phyloP scores from a whole-genome alignment of 2,113 vertebrate genomes.

The Thinocorus orbignyianus region DNA sequence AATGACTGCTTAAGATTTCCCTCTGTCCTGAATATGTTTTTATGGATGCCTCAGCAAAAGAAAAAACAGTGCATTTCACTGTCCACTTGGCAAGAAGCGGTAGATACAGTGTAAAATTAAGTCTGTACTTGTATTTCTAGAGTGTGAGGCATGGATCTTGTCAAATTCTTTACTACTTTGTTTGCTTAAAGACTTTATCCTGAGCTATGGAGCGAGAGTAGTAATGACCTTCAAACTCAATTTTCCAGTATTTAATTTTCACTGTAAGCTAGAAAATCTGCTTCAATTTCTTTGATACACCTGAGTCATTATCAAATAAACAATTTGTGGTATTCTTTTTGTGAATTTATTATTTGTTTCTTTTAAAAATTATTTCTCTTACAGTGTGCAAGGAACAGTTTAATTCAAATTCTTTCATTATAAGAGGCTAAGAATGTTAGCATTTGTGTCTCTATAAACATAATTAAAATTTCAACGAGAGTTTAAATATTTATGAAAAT shows the following conservation, averaged over 20 bases:
- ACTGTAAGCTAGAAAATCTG: not conserved
- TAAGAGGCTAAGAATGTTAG: slow-evolving; percentile 6
- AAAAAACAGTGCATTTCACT: not conserved
- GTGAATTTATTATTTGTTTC: not conserved
- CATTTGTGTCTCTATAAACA: not conserved
- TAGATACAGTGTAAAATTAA: not conserved
- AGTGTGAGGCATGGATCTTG: not conserved
- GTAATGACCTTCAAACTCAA: not conserved
- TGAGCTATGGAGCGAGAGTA: slow-evolving; percentile 2
- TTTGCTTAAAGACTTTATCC: slow-evolving; percentile 13
- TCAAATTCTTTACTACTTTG: slow-evolving; percentile 35
- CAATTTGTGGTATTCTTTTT: not conserved
- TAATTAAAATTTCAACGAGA: slow-evolving; percentile 47
- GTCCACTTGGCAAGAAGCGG: not conserved
- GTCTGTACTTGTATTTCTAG: slow-evolving; percentile 13
- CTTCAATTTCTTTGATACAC: not conserved
- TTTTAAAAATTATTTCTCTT: not conserved
- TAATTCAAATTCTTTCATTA: slow-evolving; percentile 2
- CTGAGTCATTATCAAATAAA: not conserved
- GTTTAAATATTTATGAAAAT: slow-evolving; percentile 53
- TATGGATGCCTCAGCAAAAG: not conserved
- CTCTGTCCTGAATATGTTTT: not conserved
- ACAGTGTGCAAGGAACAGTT: not conserved
- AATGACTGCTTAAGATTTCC: not conserved
- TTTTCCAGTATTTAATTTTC: not conserved